Evolutionary conservation across 2,888 invertebrate species (phyloP), one percentile per base, ranked within the genome.

Genomic region (Drosophila anomalipes): DNA sequence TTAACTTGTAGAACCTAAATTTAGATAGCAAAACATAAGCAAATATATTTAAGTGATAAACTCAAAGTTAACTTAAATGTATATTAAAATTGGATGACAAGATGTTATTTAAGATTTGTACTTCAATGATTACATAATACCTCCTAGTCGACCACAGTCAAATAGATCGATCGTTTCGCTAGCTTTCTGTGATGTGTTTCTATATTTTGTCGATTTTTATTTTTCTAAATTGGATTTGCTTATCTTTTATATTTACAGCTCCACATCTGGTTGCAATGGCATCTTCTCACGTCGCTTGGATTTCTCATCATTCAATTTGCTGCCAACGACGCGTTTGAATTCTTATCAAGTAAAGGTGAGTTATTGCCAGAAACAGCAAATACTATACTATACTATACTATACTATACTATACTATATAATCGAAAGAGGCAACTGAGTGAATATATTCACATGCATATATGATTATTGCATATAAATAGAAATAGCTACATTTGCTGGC

Each of bases 301-400:
- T 94, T 98, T 98, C 95, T 97, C 98, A 91, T 97, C 98, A 64
- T 98, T 98, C 95, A 98, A 98, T 94, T 95, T 96, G 87, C 95
- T 99, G 92, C 99, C 99, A 85, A 96, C 96, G 94, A 97, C 98
- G 93, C 99, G 99, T 95, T 96, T 98, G 93, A 99, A 99, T 95
- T 98, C 99, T 92, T 99, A 99, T 95, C 98, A 99, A 95, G 99
- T 99, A 93, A 99, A 99, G 97, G 98, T 98, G 95, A 95, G 96
- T 93, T 59, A 68, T 41, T 7, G 30, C 49, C 26, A 12, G 6
- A 53, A 66, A 65, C 19, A 52, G 33, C 37, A 54, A 52, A 49
- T 10, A 52, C 16, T 14, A 33, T 26, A 22, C 22, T 22, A 22
- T 22, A 22, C 22, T 22, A 22, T 22, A 22, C 22, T 22, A 22